phyloP scores from a whole-genome alignment of 2,888 invertebrate genomes.

The Stomorhina lunata region DNA sequence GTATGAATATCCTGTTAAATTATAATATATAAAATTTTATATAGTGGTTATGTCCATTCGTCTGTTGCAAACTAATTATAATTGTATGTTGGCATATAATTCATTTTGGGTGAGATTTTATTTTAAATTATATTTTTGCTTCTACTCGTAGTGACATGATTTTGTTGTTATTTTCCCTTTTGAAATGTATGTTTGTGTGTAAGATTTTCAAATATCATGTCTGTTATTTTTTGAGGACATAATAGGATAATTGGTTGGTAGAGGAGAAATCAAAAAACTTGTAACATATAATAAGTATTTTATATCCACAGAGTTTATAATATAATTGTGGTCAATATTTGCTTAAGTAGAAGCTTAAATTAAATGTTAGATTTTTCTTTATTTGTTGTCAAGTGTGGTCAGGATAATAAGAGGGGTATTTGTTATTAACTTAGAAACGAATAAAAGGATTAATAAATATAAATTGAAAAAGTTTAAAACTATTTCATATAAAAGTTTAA shows the following conservation, averaged over 20 bases:
- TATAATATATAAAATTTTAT: too few relatives aligned
- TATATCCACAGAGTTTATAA: conserved; percentile 3
- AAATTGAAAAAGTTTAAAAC: too few relatives aligned
- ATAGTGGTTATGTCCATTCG: conserved; percentile 3
- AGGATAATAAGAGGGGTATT: neutral
- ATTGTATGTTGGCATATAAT: conserved; percentile 3
- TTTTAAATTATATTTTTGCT: neutral
- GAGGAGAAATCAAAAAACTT: neutral
- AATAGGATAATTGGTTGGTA: conserved; percentile 43
- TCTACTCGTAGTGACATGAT: conserved; percentile 44
- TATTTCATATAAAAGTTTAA: too few relatives aligned
- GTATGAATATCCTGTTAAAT: too few relatives aligned
- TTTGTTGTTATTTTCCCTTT: conserved; percentile 1
- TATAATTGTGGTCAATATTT: conserved; percentile 37
- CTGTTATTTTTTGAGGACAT: neutral
- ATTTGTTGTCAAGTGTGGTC: neutral
- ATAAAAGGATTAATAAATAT: neutral
- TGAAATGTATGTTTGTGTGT: neutral
- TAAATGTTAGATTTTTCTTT: neutral
- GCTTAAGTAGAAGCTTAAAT: neutral
- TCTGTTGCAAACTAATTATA: conserved; percentile 53
- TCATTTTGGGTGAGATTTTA: conserved; percentile 24
- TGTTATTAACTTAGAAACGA: neutral
- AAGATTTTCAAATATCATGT: conserved; percentile 8
- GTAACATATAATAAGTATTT: neutral